phyloP scores from a whole-genome alignment of 2,113 vertebrate genomes.

The Phrynosoma blainvillii region DNA sequence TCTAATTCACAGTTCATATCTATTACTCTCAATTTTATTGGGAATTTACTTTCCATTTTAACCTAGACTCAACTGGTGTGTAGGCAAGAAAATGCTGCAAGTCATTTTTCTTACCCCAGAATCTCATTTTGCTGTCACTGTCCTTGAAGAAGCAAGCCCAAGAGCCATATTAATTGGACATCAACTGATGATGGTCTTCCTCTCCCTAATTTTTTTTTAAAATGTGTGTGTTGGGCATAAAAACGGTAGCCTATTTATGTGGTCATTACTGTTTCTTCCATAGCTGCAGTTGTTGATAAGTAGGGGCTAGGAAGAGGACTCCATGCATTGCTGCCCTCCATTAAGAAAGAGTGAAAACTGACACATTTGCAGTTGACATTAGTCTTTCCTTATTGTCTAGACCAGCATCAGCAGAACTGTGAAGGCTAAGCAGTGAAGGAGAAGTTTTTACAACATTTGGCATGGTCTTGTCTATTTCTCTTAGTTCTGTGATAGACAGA shows the following conservation, averaged over 20 bases:
- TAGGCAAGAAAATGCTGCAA: no score
- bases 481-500: neutral
- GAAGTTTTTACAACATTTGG: neutral
- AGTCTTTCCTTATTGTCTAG: neutral
- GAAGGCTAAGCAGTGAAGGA: neutral
- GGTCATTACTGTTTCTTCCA: neutral
- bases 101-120: no score
- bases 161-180: neutral
- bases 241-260: neutral
- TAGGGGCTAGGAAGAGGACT: neutral
- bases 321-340: no score
- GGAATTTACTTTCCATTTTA: no score
- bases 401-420: neutral
- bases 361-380: no score
- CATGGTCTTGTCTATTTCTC: neutral
- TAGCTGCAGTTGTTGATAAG: neutral
- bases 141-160: neutral
- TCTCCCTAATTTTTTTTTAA: neutral
- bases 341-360: neutral
- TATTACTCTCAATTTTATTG: no score
- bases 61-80: no score
- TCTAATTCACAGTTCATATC: no score
- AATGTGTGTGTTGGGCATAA: neutral
- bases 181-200: neutral
- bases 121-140: neutral